These are phyloP conservation scores for Phasianus colchicus DNA, from an alignment of 2,113 vertebrate species.

Conservation along the genomic window DNA sequence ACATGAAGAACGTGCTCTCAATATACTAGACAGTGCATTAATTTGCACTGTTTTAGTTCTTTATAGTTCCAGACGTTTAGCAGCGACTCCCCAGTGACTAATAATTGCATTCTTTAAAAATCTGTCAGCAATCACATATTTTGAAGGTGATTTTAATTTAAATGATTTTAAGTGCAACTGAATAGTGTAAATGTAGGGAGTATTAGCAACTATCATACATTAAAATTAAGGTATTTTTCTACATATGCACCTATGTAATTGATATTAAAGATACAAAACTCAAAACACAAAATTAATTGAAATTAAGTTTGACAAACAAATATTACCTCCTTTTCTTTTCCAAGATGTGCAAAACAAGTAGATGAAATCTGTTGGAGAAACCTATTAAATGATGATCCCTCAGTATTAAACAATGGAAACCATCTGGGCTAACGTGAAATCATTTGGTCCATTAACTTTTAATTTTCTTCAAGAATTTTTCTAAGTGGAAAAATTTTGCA, in stretches of 20 bases:
- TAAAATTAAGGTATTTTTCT: neutral
- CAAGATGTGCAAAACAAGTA: neutral
- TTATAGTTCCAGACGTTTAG: neutral
- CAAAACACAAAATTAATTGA: neutral
- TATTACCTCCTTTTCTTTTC: neutral
- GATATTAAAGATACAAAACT: neutral
- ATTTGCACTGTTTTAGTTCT: neutral
- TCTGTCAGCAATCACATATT: neutral
- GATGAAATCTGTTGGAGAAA: neutral
- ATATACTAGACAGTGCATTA: neutral
- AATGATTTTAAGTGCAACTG: neutral
- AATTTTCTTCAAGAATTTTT: neutral
- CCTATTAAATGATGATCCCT: neutral
- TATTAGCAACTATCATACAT: neutral
- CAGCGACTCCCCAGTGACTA: neutral
- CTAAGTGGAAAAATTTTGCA: neutral
- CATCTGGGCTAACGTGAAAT: neutral
- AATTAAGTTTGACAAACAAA: neutral
- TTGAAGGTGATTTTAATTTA: constrained; percentile 2
- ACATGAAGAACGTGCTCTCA: neutral
- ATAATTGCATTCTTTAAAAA: neutral
- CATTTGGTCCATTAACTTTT: neutral
- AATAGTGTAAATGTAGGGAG: neutral
- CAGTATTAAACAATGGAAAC: neutral
- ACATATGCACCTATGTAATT: neutral